These are phyloP conservation scores for Parauchenoglanis ngamensis DNA, from an alignment of 2,797 vertebrate genomes.

Conservation along the genomic window DNA sequence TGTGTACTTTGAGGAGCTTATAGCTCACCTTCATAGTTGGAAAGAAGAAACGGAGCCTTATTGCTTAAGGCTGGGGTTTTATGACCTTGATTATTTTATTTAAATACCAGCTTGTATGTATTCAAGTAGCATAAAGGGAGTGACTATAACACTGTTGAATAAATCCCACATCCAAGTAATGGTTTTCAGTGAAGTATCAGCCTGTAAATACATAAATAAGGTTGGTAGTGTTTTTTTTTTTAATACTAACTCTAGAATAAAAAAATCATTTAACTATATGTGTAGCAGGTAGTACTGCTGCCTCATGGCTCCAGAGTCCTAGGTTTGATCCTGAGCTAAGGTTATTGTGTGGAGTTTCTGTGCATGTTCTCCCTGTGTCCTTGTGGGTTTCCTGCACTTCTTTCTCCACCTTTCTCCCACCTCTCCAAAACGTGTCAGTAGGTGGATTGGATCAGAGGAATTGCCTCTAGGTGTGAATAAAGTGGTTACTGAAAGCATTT, in stretches of 20 bases:
- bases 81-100: not conserved
- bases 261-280: not conserved
- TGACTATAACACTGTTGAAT: not conserved
- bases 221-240: not conserved
- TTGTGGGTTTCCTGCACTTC: not conserved
- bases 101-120: not conserved
- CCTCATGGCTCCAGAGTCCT: not conserved
- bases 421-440: not conserved
- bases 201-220: not conserved
- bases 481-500: not conserved
- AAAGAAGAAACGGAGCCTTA: not conserved
- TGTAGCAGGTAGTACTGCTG: not conserved
- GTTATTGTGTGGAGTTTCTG: not conserved
- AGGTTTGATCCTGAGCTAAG: not conserved
- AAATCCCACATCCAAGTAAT: not conserved
- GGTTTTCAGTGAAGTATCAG: not conserved
- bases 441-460: slow-evolving; percentile 1
- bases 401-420: not conserved
- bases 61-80: not conserved
- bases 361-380: not conserved
- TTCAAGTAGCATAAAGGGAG: not conserved
- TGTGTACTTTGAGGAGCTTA: not conserved
- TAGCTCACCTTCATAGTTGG: not conserved
- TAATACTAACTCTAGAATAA: not conserved
- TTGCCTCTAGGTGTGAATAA: not conserved